Evolutionary conservation across 2,797 vertebrate genomes (phyloP).

Genomic region (Diplodus puntazzo): DNA sequence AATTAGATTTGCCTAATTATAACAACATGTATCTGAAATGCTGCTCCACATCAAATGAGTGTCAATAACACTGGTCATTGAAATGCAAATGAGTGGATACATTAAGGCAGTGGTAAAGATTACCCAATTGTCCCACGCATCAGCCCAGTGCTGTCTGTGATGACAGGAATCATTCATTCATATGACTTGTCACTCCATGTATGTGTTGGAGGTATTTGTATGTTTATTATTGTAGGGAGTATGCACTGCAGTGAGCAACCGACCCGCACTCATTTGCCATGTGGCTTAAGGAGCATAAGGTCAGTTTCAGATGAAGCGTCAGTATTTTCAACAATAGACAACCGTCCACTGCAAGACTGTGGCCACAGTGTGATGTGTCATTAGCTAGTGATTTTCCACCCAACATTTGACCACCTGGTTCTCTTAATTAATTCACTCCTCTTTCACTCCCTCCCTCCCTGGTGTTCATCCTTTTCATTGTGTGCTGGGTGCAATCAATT

Average conservation of each 20-base stretch:
- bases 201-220: conserved; percentile 52
- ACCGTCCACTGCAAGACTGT: conserved; percentile 83
- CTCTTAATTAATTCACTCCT: conserved; percentile 92
- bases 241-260: conserved; percentile 60
- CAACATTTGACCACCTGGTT: conserved; percentile 92
- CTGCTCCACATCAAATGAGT: conserved; percentile 53
- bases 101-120: conserved; percentile 55
- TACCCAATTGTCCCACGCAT: conserved; percentile 49
- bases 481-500: conserved; percentile 91
- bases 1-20: conserved; percentile 50
- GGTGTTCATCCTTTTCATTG: conserved; percentile 92
- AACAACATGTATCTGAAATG: conserved; percentile 47
- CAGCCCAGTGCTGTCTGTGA: conserved; percentile 42
- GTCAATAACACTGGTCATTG: conserved; percentile 56
- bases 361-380: conserved; percentile 87
- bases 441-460: conserved; percentile 88
- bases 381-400: conserved; percentile 89
- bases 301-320: conserved; percentile 81
- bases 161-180: conserved; percentile 67
- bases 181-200: conserved; percentile 54
- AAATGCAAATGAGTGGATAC: conserved; percentile 63
- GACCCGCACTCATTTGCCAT: conserved; percentile 79
- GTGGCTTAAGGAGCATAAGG: conserved; percentile 81
- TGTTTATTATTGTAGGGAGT: conserved; percentile 48
- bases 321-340: conserved; percentile 82